These are phyloP conservation scores for Tapera naevia DNA, from an alignment of 2,797 vertebrate species.

Conservation along the genomic window DNA sequence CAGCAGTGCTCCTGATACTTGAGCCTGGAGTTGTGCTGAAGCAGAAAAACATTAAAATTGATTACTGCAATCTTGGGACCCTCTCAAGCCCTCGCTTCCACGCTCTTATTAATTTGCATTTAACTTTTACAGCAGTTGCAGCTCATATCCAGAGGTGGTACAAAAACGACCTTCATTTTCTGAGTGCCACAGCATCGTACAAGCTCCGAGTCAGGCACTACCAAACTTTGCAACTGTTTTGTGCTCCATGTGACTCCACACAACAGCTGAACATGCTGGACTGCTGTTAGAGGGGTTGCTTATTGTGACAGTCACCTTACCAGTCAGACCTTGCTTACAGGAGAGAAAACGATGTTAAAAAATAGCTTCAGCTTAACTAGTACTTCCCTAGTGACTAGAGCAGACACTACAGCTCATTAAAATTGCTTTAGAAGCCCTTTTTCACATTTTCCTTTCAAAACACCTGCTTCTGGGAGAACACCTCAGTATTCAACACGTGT, in stretches of 20 bases:
- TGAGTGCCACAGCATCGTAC: background rate
- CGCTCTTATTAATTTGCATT: background rate
- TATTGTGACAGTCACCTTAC: background rate
- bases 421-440: background rate
- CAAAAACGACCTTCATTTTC: background rate
- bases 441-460: constrained; percentile 19
- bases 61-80: background rate
- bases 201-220: background rate
- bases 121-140: background rate
- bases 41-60: background rate
- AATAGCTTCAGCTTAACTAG: background rate
- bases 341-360: background rate
- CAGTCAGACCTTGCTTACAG: background rate
- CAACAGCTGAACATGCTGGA: background rate
- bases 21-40: background rate
- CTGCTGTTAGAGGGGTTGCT: background rate
- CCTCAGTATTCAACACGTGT: background rate
- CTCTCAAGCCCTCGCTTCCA: background rate
- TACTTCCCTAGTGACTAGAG: background rate
- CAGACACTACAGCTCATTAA: background rate
- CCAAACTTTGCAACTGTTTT: background rate
- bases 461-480: constrained; percentile 19
- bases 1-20: background rate
- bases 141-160: background rate
- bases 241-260: background rate